These are phyloP conservation scores for Sarcoramphus papa DNA, from an alignment of 2,797 vertebrate genomes.

Conservation along the genomic window DNA sequence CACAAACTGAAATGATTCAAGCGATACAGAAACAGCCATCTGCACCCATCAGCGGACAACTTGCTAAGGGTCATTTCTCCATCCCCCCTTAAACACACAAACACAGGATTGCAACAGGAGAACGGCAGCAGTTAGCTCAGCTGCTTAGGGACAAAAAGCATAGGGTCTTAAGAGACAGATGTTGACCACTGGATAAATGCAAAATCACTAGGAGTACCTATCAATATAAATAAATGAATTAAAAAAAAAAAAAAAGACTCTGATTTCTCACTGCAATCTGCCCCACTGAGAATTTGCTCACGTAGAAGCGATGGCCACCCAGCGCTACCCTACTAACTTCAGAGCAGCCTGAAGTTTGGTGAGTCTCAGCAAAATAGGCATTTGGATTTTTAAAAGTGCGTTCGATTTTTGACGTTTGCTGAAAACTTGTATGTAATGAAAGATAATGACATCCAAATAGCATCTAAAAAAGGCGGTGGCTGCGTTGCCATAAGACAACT, in stretches of 20 bases:
- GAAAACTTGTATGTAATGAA: background rate
- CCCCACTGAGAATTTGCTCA: background rate
- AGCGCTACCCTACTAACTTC: background rate
- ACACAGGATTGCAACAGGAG: background rate
- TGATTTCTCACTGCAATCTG: background rate
- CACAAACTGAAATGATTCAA: constrained; percentile 1
- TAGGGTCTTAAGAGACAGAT: background rate
- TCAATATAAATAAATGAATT: background rate
- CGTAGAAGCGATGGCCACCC: background rate
- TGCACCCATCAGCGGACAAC: background rate
- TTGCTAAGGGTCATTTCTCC: background rate
- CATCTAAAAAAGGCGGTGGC: background rate
- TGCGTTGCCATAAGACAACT: background rate
- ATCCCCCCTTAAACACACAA: background rate
- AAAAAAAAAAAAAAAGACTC: background rate
- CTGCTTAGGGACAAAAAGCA: background rate
- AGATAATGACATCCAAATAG: background rate
- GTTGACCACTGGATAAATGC: background rate
- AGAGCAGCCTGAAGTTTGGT: background rate
- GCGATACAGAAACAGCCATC: background rate
- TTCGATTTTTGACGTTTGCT: background rate
- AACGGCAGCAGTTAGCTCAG: background rate
- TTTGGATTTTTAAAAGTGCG: background rate
- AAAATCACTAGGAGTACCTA: background rate
- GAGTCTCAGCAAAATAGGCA: rapidly evolving